Percentiles rank a stretch among this genome's conserved stretches.
These are phyloP conservation scores for Gambusia holbrooki DNA, from an alignment of 2,113 vertebrate species.

Conservation along the genomic window DNA sequence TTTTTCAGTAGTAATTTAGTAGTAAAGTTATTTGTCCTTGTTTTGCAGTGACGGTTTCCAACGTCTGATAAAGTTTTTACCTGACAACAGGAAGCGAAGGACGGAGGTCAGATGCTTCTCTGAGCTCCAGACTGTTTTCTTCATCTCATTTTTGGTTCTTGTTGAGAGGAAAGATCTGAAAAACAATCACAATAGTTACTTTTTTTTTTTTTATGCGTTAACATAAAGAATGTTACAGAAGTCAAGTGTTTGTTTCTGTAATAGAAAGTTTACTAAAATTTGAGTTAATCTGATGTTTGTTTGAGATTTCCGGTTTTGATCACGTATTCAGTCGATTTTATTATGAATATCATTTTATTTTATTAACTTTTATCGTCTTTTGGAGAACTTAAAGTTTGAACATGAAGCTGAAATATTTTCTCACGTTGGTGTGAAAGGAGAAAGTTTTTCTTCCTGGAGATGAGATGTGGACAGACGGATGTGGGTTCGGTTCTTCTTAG, in stretches of 20 bases:
- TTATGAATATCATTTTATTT: too few relatives aligned
- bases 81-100: slow-evolving; percentile 69
- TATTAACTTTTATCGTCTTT: background rate
- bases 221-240: too few relatives aligned
- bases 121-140: slow-evolving; percentile 67
- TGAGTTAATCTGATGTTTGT: too few relatives aligned
- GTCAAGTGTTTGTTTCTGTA: too few relatives aligned
- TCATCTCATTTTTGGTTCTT: slow-evolving; percentile 54
- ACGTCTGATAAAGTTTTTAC: slow-evolving; percentile 40
- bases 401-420: slow-evolving; percentile 15
- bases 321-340: too few relatives aligned
- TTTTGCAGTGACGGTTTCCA: background rate
- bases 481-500: background rate
- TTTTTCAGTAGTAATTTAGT: background rate
- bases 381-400: background rate
- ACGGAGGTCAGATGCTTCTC: slow-evolving; percentile 74
- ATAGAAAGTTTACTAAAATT: too few relatives aligned
- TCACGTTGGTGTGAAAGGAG: slow-evolving; percentile 52
- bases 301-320: too few relatives aligned
- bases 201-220: background rate
- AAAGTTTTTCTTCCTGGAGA: slow-evolving; percentile 55
- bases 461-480: slow-evolving; percentile 28
- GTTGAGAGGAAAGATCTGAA: slow-evolving; percentile 67
- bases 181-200: background rate
- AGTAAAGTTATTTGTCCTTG: background rate